Evolutionary conservation across 2,797 vertebrate species (phyloP).

Genomic region (Corythornis leucogaster): DNA sequence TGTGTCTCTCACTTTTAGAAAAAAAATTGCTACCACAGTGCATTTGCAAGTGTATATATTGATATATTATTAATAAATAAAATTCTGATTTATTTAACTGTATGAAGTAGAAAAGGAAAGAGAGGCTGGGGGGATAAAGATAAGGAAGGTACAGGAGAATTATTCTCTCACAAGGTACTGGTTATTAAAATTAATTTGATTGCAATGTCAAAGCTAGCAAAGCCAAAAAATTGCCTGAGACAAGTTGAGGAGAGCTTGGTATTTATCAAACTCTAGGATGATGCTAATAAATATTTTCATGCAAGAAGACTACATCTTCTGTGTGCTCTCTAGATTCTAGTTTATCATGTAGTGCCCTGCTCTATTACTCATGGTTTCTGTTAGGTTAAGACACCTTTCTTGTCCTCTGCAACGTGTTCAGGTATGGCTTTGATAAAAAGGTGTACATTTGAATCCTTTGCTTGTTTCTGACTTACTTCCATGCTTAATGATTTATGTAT

Average conservation of each 20-base stretch:
- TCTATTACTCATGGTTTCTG: background rate
- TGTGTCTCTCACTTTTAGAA: background rate
- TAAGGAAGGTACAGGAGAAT: background rate
- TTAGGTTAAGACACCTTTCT: background rate
- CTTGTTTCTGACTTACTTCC: background rate
- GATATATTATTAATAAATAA: background rate
- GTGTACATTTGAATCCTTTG: background rate
- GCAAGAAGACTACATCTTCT: background rate
- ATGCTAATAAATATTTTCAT: background rate
- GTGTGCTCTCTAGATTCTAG: background rate
- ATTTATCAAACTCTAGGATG: background rate
- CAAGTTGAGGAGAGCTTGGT: background rate
- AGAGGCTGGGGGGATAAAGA: background rate
- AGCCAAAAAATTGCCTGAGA: background rate
- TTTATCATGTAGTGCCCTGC: background rate
- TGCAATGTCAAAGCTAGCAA: background rate
- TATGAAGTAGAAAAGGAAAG: background rate
- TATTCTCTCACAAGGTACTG: background rate
- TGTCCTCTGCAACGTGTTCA: accelerated
- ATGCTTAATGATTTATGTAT: background rate
- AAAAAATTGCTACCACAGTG: background rate
- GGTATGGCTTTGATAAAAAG: background rate
- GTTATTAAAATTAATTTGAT: background rate
- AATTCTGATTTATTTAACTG: background rate
- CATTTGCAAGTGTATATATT: background rate